These are phyloP conservation scores for Morinoia aosen DNA, from an alignment of 2,888 invertebrate species.

Conservation along the genomic window DNA sequence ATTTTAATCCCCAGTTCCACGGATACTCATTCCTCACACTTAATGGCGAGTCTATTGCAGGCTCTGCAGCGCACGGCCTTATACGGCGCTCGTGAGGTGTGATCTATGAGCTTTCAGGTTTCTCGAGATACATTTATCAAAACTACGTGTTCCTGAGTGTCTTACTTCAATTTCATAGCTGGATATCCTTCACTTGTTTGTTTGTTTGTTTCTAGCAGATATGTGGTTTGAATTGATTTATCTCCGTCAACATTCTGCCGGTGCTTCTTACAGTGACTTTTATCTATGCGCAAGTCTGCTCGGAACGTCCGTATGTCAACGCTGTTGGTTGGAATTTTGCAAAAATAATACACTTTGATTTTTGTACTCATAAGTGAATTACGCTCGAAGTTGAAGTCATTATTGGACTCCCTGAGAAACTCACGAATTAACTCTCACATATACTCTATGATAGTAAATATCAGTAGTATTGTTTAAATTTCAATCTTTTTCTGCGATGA, in stretches of 20 bases:
- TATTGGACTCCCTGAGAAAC: too few species aligned
- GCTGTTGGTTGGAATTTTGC: too few species aligned
- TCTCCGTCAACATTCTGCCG: neutral
- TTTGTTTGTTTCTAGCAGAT: neutral
- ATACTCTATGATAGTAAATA: too few species aligned
- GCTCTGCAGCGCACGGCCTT: neutral
- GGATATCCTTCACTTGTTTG: neutral
- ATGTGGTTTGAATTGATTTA: neutral
- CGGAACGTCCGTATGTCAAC: neutral
- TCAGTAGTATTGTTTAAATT: too few species aligned
- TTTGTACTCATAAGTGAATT: too few species aligned
- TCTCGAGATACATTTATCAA: neutral
- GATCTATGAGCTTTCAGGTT: neutral
- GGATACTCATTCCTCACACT: neutral
- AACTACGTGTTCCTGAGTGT: neutral
- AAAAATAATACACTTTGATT: too few species aligned
- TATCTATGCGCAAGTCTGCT: neutral
- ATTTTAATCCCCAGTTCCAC: neutral
- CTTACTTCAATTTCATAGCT: neutral
- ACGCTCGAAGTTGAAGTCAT: too few species aligned
- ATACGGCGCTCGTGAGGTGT: neutral
- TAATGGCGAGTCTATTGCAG: neutral
- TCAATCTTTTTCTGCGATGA: too few species aligned
- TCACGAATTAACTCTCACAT: too few species aligned
- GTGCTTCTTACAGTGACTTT: neutral